Evolutionary conservation across 2,888 invertebrate species (phyloP).

Genomic region (Andrena praecox): DNA sequence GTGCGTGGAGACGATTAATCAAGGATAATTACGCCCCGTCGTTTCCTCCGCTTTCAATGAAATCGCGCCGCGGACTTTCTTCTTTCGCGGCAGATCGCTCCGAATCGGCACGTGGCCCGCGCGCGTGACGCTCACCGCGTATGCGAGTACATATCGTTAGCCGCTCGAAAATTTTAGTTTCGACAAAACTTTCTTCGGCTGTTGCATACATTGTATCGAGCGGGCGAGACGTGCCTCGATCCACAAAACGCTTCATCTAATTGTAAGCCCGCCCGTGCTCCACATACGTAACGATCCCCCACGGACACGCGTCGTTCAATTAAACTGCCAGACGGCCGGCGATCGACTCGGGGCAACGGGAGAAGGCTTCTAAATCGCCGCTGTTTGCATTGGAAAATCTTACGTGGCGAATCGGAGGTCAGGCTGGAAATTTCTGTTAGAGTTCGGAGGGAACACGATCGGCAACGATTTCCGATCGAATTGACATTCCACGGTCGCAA

Average conservation of each 20-base stretch:
- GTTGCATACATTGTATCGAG: constrained; percentile 59
- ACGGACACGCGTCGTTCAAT: constrained; percentile 28
- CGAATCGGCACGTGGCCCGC: constrained; percentile 57
- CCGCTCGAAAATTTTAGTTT: constrained; percentile 56
- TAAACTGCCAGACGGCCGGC: constrained; percentile 15
- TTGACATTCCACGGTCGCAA: constrained; percentile 73
- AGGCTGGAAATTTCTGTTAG: constrained; percentile 48
- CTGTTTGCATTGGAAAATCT: not conserved
- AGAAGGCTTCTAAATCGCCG: not conserved
- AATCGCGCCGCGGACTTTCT: constrained; percentile 59
- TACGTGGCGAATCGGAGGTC: not conserved
- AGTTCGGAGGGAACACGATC: constrained; percentile 52
- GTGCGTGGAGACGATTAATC: constrained; percentile 31
- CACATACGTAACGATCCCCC: constrained; percentile 59
- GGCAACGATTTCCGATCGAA: constrained; percentile 67
- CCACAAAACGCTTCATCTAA: constrained; percentile 66
- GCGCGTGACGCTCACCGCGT: constrained; percentile 40
- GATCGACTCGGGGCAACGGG: not conserved
- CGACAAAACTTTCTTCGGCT: constrained; percentile 64
- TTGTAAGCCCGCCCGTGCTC: constrained; percentile 44
- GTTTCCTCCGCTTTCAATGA: constrained; percentile 38
- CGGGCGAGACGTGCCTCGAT: constrained; percentile 61
- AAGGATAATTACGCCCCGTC: constrained; percentile 2
- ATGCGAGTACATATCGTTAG: constrained; percentile 57
- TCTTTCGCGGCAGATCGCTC: constrained; percentile 46